phyloP scores from a whole-genome alignment of 2,888 invertebrate species.

The Oligia fasciuncula region DNA sequence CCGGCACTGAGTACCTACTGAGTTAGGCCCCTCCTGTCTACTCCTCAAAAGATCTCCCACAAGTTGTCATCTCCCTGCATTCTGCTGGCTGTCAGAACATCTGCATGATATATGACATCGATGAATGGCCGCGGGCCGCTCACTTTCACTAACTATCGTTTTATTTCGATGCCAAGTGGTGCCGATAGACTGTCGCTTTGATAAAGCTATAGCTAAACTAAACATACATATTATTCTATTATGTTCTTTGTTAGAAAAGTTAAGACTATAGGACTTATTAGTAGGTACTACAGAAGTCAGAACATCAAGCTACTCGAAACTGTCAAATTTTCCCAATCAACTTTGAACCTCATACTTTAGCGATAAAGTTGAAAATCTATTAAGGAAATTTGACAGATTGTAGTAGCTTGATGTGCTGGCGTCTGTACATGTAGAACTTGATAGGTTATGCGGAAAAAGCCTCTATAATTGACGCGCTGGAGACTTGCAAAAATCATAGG shows the following conservation, averaged over 20 bases:
- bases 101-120: conserved; percentile 53
- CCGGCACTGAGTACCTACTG: not conserved
- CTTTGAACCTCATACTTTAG: too few species aligned
- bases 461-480: not conserved
- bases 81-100: conserved; percentile 15
- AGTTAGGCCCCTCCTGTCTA: too few species aligned
- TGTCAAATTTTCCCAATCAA: too few species aligned
- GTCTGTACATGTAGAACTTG: too few species aligned
- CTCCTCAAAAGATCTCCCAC: conserved; percentile 1
- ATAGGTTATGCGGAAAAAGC: not conserved
- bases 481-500: not conserved
- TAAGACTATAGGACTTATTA: not conserved
- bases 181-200: conserved; percentile 17
- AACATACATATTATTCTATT: not conserved
- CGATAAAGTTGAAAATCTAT: too few species aligned
- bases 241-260: not conserved
- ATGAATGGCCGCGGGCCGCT: conserved; percentile 47
- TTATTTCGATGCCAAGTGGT: conserved; percentile 53
- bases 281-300: not conserved
- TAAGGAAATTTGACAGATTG: too few species aligned
- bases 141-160: conserved; percentile 62
- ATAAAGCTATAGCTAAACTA: not conserved
- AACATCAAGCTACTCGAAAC: too few species aligned
- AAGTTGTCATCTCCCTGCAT: conserved; percentile 1
- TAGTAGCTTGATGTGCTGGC: too few species aligned